Evolutionary conservation across 2,113 vertebrate genomes (phyloP).

Genomic region (Thomomys bottae): DNA sequence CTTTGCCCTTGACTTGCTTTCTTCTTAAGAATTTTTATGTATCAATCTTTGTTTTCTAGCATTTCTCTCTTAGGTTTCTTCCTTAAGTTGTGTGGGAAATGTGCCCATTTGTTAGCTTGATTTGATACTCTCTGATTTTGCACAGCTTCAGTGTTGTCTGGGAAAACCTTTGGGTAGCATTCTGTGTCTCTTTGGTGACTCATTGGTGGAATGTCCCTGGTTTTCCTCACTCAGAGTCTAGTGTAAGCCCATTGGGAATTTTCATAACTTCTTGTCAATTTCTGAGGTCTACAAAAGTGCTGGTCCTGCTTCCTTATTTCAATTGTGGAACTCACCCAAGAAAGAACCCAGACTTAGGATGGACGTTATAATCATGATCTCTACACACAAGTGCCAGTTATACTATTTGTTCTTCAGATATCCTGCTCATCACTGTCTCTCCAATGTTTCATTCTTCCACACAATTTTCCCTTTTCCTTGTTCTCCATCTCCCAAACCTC

Average conservation of each 20-base stretch:
- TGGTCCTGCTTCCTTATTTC: conserved; percentile 60
- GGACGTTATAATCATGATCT: background rate
- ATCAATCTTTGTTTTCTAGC: background rate
- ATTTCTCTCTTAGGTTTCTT: background rate
- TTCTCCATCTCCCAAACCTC: background rate
- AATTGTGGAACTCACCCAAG: background rate
- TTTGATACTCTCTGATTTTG: conserved; percentile 26
- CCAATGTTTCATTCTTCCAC: background rate
- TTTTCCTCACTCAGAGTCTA: conserved; percentile 60
- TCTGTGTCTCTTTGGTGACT: conserved; percentile 51
- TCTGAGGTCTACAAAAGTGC: conserved; percentile 25
- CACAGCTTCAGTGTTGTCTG: background rate
- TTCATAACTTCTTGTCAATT: conserved; percentile 67
- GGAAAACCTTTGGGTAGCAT: background rate
- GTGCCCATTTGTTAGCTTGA: background rate
- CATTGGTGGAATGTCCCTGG: conserved; percentile 76
- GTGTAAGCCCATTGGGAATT: conserved; percentile 56
- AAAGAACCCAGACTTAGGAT: background rate
- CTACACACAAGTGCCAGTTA: background rate
- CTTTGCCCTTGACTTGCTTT: background rate
- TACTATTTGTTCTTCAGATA: background rate
- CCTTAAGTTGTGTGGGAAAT: conserved; percentile 29
- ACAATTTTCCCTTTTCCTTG: background rate
- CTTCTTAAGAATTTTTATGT: background rate
- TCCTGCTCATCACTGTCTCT: background rate